These are phyloP conservation scores for Philereme vetulata DNA, from an alignment of 2,888 invertebrate genomes.

Conservation along the genomic window DNA sequence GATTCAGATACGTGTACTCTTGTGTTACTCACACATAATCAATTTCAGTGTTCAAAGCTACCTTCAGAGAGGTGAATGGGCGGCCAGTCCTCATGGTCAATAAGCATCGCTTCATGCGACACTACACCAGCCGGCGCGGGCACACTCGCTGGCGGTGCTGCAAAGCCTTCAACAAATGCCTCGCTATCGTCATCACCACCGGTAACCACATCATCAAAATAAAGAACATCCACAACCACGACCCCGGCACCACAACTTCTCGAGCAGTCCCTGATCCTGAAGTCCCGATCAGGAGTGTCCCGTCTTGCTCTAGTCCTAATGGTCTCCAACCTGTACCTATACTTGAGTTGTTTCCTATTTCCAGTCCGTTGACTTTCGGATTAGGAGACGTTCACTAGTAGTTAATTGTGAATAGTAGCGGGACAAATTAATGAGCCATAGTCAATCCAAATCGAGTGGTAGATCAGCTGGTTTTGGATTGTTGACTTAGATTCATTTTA, in stretches of 20 bases:
- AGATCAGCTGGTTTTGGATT: no score
- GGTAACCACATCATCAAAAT: conserved; percentile 62
- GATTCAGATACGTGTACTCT: background rate
- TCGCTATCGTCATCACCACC: conserved; percentile 67
- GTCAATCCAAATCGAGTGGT: no score
- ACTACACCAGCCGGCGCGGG: conserved; percentile 63
- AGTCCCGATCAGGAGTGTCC: conserved; percentile 17
- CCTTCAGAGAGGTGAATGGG: conserved; percentile 50
- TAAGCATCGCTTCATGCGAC: conserved; percentile 61
- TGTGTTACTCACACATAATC: conserved; percentile 19
- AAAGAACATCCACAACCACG: conserved; percentile 67
- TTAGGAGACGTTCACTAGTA: conserved; percentile 13
- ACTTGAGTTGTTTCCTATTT: conserved; percentile 30
- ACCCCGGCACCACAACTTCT: conserved; percentile 15
- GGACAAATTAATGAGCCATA: no score
- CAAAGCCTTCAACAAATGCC: conserved; percentile 64
- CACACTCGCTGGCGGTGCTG: conserved; percentile 69
- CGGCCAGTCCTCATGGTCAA: conserved; percentile 63
- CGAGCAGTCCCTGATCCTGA: conserved; percentile 5
- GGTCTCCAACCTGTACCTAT: conserved; percentile 28
- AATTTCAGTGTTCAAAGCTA: conserved; percentile 36
- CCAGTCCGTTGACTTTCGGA: conserved; percentile 23
- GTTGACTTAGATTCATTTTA: no score
- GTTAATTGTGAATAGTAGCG: background rate
- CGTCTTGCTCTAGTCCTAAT: conserved; percentile 23